phyloP scores from a whole-genome alignment of 2,888 invertebrate species.

The Schizaphis graminum region DNA sequence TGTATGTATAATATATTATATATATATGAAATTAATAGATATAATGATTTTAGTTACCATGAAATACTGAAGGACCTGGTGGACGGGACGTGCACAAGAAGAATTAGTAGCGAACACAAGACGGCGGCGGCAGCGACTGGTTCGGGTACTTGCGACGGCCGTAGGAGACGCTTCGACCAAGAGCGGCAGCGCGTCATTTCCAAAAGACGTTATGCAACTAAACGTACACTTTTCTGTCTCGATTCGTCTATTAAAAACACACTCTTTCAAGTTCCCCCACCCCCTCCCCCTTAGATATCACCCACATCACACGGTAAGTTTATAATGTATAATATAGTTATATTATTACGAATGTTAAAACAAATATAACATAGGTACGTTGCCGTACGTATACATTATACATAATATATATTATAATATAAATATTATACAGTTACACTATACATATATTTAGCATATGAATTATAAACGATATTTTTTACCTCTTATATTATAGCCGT shows the following conservation, averaged over 20 bases:
- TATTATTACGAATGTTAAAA: background rate
- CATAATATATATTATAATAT: no score
- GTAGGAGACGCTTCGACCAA: constrained; percentile 11
- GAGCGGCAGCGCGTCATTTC: constrained; percentile 55
- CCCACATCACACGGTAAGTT: background rate
- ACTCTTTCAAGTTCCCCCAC: constrained; percentile 14
- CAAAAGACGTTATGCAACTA: constrained; percentile 62
- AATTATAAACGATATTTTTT: background rate
- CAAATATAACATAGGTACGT: background rate
- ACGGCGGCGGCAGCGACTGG: background rate
- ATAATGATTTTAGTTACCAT: constrained; percentile 1
- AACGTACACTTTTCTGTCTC: constrained; percentile 45
- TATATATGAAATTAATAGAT: background rate
- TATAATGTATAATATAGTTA: background rate
- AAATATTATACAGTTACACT: background rate
- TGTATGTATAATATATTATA: background rate
- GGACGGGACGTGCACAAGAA: constrained; percentile 12
- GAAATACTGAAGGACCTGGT: constrained; percentile 37
- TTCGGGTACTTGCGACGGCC: background rate
- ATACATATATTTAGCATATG: background rate
- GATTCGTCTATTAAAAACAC: constrained; percentile 31
- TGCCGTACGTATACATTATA: background rate
- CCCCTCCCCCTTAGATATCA: background rate
- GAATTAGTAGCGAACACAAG: background rate
- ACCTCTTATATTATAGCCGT: background rate